Conservation (phyloP, 2,888 invertebrate species). For the Pasiphila rectangulata region DNA sequence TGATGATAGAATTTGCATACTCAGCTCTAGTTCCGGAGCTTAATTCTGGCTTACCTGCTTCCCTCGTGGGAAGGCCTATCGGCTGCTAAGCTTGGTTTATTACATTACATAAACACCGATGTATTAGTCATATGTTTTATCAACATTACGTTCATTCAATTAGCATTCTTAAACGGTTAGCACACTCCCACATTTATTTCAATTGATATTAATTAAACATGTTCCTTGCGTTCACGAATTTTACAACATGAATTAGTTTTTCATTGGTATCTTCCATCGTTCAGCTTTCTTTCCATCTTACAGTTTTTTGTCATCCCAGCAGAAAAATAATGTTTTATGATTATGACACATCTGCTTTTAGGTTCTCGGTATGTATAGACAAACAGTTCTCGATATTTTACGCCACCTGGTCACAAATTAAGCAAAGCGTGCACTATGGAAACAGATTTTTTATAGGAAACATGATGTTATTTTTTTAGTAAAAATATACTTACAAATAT, state of each 20-base stretch:
- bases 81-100: conserved; percentile 1
- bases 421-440: too few relatives aligned
- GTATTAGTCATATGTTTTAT: conserved; percentile 41
- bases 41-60: too few relatives aligned
- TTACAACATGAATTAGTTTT: conserved; percentile 15
- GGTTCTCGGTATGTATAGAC: too few relatives aligned
- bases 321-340: not conserved
- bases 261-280: conserved; percentile 3
- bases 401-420: too few relatives aligned
- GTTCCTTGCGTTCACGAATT: conserved; percentile 11
- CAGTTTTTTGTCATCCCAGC: not conserved
- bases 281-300: too few relatives aligned
- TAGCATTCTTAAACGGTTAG: conserved; percentile 42
- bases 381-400: too few relatives aligned
- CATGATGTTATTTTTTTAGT: too few relatives aligned
- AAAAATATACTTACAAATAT: too few relatives aligned
- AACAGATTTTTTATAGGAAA: too few relatives aligned
- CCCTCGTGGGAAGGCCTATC: not conserved
- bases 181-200: conserved; percentile 34
- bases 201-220: conserved; percentile 29
- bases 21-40: too few relatives aligned
- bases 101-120: conserved; percentile 31
- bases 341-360: too few relatives aligned
- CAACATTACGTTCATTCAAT: conserved; percentile 36
- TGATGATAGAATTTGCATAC: not conserved